These are phyloP conservation scores for Eretmodus cyanostictus DNA, from an alignment of 2,113 vertebrate genomes.

Conservation along the genomic window DNA sequence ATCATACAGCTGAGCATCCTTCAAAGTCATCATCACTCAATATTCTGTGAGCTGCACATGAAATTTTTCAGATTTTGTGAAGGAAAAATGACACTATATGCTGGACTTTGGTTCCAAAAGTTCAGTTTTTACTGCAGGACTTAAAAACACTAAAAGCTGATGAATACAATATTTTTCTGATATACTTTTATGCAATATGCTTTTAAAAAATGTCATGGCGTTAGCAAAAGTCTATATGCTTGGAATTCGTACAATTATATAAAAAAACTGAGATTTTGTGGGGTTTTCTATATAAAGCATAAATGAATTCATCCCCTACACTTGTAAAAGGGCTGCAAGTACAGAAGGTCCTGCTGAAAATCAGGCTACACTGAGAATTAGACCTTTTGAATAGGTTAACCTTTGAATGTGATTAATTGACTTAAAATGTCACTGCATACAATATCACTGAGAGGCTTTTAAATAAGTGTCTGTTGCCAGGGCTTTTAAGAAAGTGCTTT, in stretches of 20 bases:
- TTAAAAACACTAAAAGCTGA: not conserved
- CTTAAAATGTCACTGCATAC: slow-evolving; percentile 32
- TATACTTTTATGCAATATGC: not conserved
- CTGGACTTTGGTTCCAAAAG: not conserved
- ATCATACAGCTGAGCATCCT: not conserved
- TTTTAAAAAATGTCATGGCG: not conserved
- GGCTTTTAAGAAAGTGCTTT: slow-evolving; percentile 8
- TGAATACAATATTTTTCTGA: not conserved
- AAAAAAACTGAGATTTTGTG: not conserved
- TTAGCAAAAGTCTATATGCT: not conserved
- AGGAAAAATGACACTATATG: not conserved
- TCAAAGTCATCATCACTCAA: not conserved
- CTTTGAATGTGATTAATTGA: slow-evolving; percentile 50
- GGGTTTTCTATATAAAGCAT: not conserved
- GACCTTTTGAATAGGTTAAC: slow-evolving; percentile 14
- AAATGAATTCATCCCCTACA: not conserved
- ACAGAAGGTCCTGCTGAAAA: not conserved
- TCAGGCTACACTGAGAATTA: not conserved
- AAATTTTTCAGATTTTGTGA: not conserved
- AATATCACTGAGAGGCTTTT: slow-evolving; percentile 15
- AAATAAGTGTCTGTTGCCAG: slow-evolving; percentile 6
- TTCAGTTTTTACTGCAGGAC: not conserved
- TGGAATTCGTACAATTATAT: not conserved
- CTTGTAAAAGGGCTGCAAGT: not conserved
- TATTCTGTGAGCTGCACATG: not conserved